Percentiles rank a stretch among this genome's conserved stretches.
Conservation (phyloP, 2,888 invertebrate species). For the Xylocampa areola region DNA sequence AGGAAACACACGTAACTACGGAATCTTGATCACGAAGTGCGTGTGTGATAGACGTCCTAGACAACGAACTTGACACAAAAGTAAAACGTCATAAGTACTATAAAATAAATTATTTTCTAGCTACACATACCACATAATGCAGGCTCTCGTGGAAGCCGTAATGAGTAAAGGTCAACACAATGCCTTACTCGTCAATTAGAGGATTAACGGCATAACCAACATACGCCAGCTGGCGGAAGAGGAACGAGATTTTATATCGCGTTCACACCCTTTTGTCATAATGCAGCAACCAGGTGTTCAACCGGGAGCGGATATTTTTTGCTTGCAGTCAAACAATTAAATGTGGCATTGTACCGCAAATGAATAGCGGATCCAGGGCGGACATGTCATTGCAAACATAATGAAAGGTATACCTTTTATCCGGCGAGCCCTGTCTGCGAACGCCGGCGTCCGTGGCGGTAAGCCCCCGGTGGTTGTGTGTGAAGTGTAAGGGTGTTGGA, state of each 20-base stretch:
- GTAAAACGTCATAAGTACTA: slow-evolving; percentile 18
- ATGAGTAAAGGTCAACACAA: slow-evolving; percentile 78
- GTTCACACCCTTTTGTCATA: slow-evolving; percentile 67
- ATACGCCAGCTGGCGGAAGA: slow-evolving; percentile 63
- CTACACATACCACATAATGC: slow-evolving; percentile 36
- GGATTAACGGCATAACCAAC: slow-evolving; percentile 69
- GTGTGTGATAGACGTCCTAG: slow-evolving; percentile 32
- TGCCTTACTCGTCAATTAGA: slow-evolving; percentile 68
- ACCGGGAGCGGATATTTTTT: slow-evolving; percentile 57
- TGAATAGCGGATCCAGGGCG: slow-evolving; percentile 72
- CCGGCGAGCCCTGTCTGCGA: slow-evolving; percentile 82
- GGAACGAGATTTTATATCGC: slow-evolving; percentile 51
- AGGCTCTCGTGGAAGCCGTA: slow-evolving; percentile 74
- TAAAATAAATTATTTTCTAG: slow-evolving; percentile 31
- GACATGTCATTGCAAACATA: slow-evolving; percentile 69
- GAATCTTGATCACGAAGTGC: slow-evolving; percentile 26
- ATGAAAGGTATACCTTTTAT: slow-evolving; percentile 80
- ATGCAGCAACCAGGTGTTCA: slow-evolving; percentile 67
- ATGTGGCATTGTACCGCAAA: slow-evolving; percentile 70
- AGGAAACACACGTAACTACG: slow-evolving; percentile 3
- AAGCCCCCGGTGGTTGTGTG: slow-evolving; percentile 73
- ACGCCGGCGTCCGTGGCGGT: slow-evolving; percentile 83
- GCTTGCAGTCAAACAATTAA: slow-evolving; percentile 61
- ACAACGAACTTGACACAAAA: slow-evolving; percentile 23
- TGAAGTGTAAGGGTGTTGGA: slow-evolving; percentile 73